These are phyloP conservation scores for Rhinolophus sinicus DNA, from an alignment of 2,113 vertebrate species.

Conservation along the genomic window DNA sequence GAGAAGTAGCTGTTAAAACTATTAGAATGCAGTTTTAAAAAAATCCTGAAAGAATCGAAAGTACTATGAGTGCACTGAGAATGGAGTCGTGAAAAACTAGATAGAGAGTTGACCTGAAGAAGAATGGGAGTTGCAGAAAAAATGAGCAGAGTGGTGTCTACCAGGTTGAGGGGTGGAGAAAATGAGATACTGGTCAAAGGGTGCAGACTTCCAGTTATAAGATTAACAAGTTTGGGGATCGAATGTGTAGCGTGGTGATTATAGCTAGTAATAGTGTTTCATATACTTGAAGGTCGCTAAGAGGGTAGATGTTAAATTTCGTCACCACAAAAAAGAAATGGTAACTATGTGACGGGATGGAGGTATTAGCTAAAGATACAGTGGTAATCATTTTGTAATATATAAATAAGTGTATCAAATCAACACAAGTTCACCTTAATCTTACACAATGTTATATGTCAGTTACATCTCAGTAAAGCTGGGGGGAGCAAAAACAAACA, in stretches of 20 bases:
- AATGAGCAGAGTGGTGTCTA: background rate
- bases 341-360: background rate
- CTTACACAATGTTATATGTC: background rate
- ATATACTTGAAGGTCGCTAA: background rate
- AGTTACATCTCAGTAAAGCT: background rate
- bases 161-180: no score
- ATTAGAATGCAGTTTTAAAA: background rate
- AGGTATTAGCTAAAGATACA: background rate
- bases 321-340: background rate
- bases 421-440: background rate
- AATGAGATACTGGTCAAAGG: background rate
- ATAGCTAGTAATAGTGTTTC: background rate
- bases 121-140: background rate
- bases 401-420: background rate
- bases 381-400: background rate
- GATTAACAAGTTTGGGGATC: background rate
- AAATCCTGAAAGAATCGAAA: background rate
- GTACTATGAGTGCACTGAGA: background rate
- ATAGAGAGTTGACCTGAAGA: background rate
- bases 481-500: background rate
- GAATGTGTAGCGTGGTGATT: background rate
- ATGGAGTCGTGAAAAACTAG: background rate
- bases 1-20: background rate
- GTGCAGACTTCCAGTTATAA: background rate
- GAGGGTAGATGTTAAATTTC: constrained; percentile 2